These are phyloP conservation scores for Polypterus senegalus DNA, from an alignment of 2,113 vertebrate genomes.

Conservation along the genomic window DNA sequence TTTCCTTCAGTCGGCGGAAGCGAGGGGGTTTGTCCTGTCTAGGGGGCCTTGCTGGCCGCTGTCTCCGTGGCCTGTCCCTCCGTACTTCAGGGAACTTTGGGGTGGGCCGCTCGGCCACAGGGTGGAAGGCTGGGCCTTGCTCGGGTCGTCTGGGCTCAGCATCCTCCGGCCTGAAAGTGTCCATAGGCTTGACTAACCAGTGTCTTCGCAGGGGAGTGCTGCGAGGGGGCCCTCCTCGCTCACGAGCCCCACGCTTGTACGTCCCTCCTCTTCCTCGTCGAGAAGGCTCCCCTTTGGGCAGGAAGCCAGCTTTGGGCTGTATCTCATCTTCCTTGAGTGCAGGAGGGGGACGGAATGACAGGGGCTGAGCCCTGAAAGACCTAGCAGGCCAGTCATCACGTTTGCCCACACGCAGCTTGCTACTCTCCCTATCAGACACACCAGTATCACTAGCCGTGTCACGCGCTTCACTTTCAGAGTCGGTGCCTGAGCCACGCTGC, in stretches of 20 bases:
- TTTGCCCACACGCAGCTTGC: conserved; percentile 41
- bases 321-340: conserved; percentile 54
- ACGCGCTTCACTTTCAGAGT: conserved; percentile 87
- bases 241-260: conserved; percentile 68
- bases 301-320: conserved; percentile 79
- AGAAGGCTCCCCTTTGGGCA: conserved; percentile 87
- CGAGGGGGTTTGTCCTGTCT: conserved; percentile 93
- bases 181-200: conserved; percentile 80
- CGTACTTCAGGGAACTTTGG: conserved; percentile 64
- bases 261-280: conserved; percentile 79
- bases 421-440: conserved; percentile 79
- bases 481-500: conserved; percentile 82
- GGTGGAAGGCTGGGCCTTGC: conserved; percentile 24
- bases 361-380: conserved; percentile 9
- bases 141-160: conserved; percentile 32
- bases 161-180: conserved; percentile 60
- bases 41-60: conserved; percentile 82
- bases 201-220: conserved; percentile 70
- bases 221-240: conserved; percentile 64
- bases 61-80: conserved; percentile 77
- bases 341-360: conserved; percentile 27
- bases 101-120: conserved; percentile 56
- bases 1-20: conserved; percentile 83
- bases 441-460: conserved; percentile 90
- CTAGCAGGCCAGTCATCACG: conserved; percentile 33